These are phyloP conservation scores for Protaetia brevitarsis DNA, from an alignment of 1,140 invertebrate species.

Conservation along the genomic window DNA sequence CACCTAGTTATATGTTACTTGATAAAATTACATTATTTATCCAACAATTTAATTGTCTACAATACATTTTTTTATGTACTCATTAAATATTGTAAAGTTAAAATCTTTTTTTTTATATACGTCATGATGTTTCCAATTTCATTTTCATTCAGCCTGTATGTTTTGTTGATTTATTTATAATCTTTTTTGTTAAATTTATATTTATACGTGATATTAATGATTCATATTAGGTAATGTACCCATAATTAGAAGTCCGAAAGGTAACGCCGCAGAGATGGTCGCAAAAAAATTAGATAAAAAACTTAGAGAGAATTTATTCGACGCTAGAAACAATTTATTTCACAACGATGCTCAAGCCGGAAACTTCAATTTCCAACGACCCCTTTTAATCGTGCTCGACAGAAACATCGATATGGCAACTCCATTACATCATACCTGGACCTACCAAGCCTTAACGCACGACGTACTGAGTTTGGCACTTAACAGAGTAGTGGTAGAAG, in stretches of 20 bases:
- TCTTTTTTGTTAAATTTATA: too few species aligned
- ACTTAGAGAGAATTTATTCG: conserved; percentile 92
- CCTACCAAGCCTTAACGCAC: conserved; percentile 95
- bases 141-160: too few species aligned
- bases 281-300: conserved; percentile 97
- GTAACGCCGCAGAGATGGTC: conserved; percentile 98
- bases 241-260: conserved; percentile 90
- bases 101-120: too few species aligned
- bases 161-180: too few species aligned
- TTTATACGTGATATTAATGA: too few species aligned
- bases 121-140: too few species aligned
- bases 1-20: too few species aligned
- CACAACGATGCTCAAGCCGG: conserved; percentile 77
- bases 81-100: too few species aligned
- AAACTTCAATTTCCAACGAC: conserved; percentile 85
- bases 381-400: conserved; percentile 90
- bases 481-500: conserved; percentile 82
- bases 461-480: conserved; percentile 90
- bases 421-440: conserved; percentile 98
- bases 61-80: too few species aligned
- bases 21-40: too few species aligned
- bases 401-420: conserved; percentile 96
- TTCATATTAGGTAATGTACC: conserved; percentile 89
- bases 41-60: too few species aligned
- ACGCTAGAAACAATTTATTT: conserved; percentile 95